Percentiles rank a stretch among this genome's conserved stretches.
These are phyloP conservation scores for Parazoanthus swiftii DNA, from an alignment of 92 coral and sea anemone genomes.

Conservation along the genomic window DNA sequence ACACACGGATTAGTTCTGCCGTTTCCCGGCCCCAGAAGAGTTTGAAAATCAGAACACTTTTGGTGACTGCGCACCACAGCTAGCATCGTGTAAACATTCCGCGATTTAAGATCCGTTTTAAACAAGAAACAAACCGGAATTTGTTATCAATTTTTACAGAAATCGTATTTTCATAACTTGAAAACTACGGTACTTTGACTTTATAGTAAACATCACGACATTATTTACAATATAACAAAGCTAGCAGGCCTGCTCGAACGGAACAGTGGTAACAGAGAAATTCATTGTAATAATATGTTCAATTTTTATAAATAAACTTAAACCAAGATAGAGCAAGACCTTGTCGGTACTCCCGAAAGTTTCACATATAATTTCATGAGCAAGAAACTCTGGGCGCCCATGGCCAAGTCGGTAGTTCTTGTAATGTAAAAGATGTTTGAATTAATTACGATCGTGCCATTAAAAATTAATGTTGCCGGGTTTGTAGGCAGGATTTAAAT, in stretches of 20 bases:
- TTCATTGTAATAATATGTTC: neutral
- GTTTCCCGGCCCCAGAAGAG: neutral
- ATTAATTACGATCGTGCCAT: neutral
- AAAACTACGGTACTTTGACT: neutral
- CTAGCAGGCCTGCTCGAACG: neutral
- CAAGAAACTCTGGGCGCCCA: too few species aligned
- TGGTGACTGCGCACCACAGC: neutral
- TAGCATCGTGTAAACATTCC: neutral
- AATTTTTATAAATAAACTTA: neutral
- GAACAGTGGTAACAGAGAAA: neutral
- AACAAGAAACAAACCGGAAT: neutral
- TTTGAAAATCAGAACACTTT: neutral
- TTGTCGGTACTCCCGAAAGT: neutral
- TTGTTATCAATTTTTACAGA: neutral
- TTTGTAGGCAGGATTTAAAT: conserved; percentile 13
- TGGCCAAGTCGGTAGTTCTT: too few species aligned
- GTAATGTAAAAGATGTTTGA: neutral
- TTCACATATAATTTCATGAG: neutral
- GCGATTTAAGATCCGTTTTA: neutral
- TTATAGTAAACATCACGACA: neutral
- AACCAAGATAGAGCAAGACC: neutral
- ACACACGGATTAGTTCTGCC: neutral
- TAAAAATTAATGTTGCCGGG: conserved; percentile 23
- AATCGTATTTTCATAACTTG: neutral
- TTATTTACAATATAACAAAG: neutral